These are phyloP conservation scores for Zophobas atratus DNA, from an alignment of 1,140 invertebrate genomes.

Conservation along the genomic window DNA sequence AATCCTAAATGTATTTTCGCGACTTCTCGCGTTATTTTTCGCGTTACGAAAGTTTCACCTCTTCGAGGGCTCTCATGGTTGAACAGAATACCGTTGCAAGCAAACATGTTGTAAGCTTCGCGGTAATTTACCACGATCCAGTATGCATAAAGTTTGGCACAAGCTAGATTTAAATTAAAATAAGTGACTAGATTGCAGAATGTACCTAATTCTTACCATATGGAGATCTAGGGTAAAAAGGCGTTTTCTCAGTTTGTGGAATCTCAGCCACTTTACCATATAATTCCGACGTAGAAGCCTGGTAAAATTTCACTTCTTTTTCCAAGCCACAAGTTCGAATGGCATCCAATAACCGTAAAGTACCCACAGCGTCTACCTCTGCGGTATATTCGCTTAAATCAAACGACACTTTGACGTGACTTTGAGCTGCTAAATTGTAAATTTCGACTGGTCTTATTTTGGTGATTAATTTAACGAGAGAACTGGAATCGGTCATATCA, in stretches of 20 bases:
- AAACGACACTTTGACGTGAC: conserved; percentile 98
- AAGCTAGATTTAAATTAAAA: conserved; percentile 76
- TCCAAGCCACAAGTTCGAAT: conserved; percentile 93
- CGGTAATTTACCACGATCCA: conserved; percentile 99
- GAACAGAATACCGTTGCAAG: conserved; percentile 98
- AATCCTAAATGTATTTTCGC: conserved; percentile 95
- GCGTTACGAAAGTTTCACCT: conserved; percentile 99
- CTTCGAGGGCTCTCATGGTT: conserved; percentile 99
- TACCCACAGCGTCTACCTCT: conserved; percentile 98
- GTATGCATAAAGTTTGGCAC: conserved; percentile 98
- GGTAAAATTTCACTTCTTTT: conserved; percentile 93
- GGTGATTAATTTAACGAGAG: conserved; percentile 95
- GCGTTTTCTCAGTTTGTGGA: conserved; percentile 98
- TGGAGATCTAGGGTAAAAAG: conserved; percentile 99
- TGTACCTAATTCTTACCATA: conserved; percentile 83
- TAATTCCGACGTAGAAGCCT: conserved; percentile 98
- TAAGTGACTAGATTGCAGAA: too few species aligned
- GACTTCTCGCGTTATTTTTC: conserved; percentile 98
- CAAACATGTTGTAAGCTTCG: conserved; percentile 98
- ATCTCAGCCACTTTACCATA: conserved; percentile 98
- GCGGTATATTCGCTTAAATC: conserved; percentile 99
- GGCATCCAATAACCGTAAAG: conserved; percentile 94
- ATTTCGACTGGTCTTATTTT: conserved; percentile 92
- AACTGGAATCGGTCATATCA: conserved; percentile 98
- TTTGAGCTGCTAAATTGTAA: conserved; percentile 99